phyloP scores from a whole-genome alignment of 2,797 vertebrate species.

The Cygnus olor region DNA sequence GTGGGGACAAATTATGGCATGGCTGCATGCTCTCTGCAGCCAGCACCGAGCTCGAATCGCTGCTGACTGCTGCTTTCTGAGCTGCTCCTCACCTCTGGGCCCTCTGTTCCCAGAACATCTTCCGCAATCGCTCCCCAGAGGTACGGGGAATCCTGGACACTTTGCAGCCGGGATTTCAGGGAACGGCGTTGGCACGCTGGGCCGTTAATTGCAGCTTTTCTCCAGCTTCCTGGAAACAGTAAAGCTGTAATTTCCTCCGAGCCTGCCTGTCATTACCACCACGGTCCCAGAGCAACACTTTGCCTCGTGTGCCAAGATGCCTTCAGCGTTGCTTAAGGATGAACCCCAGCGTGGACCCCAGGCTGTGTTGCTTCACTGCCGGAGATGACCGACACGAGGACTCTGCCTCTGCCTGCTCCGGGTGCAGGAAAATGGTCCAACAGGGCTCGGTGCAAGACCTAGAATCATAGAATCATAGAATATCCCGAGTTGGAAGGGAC shows the following conservation, averaged over 20 bases:
- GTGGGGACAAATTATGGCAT: not conserved
- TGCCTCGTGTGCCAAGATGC: not conserved
- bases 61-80: not conserved
- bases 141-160: not conserved
- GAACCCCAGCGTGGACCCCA: not conserved
- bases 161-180: not conserved
- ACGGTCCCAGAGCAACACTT: accelerated
- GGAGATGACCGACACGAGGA: not conserved
- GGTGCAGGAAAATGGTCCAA: accelerated
- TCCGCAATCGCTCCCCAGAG: not conserved
- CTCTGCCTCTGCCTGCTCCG: not conserved
- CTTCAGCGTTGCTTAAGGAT: not conserved
- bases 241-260: not conserved
- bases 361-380: not conserved
- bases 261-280: not conserved
- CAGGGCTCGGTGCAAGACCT: accelerated
- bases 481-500: too few relatives aligned
- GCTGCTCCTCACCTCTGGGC: not conserved
- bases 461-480: too few relatives aligned
- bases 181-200: accelerated
- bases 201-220: not conserved
- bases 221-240: not conserved
- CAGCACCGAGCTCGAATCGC: not conserved
- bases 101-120: not conserved
- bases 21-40: not conserved